These are phyloP conservation scores for Byasa hedistus DNA, from an alignment of 2,888 invertebrate genomes.

Conservation along the genomic window DNA sequence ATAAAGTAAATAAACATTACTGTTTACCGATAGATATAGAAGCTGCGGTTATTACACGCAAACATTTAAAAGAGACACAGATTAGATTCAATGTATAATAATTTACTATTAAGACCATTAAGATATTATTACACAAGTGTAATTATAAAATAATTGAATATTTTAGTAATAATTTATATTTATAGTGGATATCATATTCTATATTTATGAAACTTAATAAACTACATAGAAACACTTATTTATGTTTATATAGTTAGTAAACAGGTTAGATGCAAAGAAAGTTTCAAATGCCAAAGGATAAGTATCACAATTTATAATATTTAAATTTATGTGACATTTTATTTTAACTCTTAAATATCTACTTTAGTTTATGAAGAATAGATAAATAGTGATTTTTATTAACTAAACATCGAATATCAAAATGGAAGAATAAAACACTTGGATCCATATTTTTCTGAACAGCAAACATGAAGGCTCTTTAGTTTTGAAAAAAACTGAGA, in stretches of 20 bases:
- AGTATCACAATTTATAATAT: not conserved
- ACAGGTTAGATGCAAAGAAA: not conserved
- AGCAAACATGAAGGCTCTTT: not conserved
- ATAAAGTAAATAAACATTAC: too few species aligned
- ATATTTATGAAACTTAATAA: constrained; percentile 21
- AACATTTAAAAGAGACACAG: too few species aligned
- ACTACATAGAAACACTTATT: constrained; percentile 2
- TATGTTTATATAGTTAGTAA: not conserved
- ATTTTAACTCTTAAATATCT: not conserved
- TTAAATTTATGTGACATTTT: not conserved
- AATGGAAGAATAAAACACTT: not conserved
- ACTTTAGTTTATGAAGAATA: not conserved
- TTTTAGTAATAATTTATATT: not conserved
- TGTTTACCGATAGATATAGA: too few species aligned
- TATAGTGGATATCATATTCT: not conserved
- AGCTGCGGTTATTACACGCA: too few species aligned
- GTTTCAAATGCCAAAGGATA: not conserved
- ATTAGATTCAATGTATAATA: too few species aligned
- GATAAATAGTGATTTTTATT: not conserved
- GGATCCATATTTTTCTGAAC: not conserved
- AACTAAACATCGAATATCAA: not conserved
- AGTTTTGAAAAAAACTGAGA: not conserved
- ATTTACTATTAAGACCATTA: too few species aligned
- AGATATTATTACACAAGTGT: too few species aligned
- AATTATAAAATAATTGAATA: not conserved